Base-by-base conservation (phyloP, 2,113 vertebrate genomes). In the Rhea pennata region DNA sequence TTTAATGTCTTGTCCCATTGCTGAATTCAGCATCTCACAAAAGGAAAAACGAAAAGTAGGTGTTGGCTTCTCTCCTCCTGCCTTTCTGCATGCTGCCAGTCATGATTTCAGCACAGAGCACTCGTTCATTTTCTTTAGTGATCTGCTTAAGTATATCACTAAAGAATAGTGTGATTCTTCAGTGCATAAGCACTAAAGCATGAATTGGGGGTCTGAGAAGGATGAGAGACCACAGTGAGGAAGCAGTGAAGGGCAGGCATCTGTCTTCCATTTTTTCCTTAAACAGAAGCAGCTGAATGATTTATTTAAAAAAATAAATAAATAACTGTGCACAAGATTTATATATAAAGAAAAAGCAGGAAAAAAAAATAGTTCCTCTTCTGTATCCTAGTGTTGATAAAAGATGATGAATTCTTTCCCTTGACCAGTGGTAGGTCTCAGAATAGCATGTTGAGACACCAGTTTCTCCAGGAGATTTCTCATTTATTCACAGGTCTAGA, bases 391-490 rank as follows among this genome's bases (percentile, higher is more conserved):
- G 10, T 48, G 79, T 12, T 36, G 61, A 42, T 59, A 56, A 69
- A 72, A 54, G 61, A 64, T 74, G 79, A 75, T 24, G 12, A 31
- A 58, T 70, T 50, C 74, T 70, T 84, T 56, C 44, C 26, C 27
- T 50, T 73, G 70, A 75, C 6, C 86, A 58, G 70, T 44, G 83
- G 48, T 13, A n/a, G 72, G 70, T 87, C 91, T 73, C 66, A 70
- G 84, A 91, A 79, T 44, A 91, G 54, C 76, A 9, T 40, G 73
- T 15, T 27, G 77, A 73, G 74, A 74, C 58, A 48, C 22, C 53
- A 89, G 77, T 42, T 95, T 80, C 81, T 85, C 62, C 5, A 13
- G 56, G 88, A 90, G 90, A 33, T 92, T 90, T 92, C 83, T 88
- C 80, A 78, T 88, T 90, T 79, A 72, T 94, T 94, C 88, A n/a